These are phyloP conservation scores for Fragum fragum DNA, from an alignment of 2,888 invertebrate genomes.

Conservation along the genomic window DNA sequence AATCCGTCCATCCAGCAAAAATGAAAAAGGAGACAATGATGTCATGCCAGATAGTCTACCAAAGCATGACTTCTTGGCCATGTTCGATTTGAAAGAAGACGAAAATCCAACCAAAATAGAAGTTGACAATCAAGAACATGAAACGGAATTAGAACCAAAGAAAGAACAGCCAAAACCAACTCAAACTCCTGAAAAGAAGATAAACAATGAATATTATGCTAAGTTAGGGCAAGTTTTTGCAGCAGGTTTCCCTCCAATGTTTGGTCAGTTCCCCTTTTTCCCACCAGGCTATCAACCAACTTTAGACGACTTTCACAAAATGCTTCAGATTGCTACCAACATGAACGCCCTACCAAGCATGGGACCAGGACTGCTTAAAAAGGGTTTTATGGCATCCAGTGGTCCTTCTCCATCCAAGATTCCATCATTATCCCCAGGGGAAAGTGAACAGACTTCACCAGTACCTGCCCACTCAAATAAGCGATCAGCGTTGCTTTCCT, in stretches of 20 bases:
- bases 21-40: slow-evolving; percentile 65
- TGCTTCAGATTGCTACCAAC: slow-evolving; percentile 70
- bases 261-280: slow-evolving; percentile 61
- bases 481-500: neutral
- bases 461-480: slow-evolving; percentile 38
- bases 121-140: neutral
- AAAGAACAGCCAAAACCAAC: slow-evolving; percentile 54
- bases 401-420: slow-evolving; percentile 49
- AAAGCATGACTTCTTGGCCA: slow-evolving; percentile 93
- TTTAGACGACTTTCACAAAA: slow-evolving; percentile 69
- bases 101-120: slow-evolving; percentile 82
- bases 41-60: slow-evolving; percentile 63
- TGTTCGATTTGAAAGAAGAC: slow-evolving; percentile 89
- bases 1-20: slow-evolving; percentile 57
- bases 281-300: slow-evolving; percentile 61
- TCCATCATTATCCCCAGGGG: neutral
- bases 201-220: slow-evolving; percentile 78
- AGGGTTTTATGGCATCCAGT: slow-evolving; percentile 40
- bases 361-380: slow-evolving; percentile 58
- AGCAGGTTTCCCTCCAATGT: slow-evolving; percentile 65
- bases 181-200: slow-evolving; percentile 64
- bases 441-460: slow-evolving; percentile 34
- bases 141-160: slow-evolving; percentile 21
- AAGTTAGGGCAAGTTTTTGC: slow-evolving; percentile 72
- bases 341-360: slow-evolving; percentile 68